Evolutionary conservation across 2,888 invertebrate genomes (phyloP).

Genomic region (Drosophila meridiana): DNA sequence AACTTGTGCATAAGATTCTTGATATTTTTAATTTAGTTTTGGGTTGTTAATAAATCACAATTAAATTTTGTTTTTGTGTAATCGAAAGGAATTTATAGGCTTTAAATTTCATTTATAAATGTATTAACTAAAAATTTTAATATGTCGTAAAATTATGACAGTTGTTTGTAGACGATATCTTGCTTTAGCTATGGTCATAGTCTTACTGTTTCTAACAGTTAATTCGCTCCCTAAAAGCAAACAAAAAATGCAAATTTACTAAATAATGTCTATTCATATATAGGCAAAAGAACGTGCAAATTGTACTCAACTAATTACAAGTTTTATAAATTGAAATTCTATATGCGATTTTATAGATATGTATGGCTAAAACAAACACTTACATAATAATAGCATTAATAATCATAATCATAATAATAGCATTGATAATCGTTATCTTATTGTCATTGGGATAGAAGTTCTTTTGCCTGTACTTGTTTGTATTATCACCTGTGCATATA

Average conservation of each 20-base stretch:
- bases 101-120: constrained; percentile 1
- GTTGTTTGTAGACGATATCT: constrained; percentile 11
- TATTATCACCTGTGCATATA: constrained; percentile 28
- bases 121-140: not conserved
- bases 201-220: constrained; percentile 38
- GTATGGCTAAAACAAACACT: constrained; percentile 44
- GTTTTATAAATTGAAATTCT: constrained; percentile 9
- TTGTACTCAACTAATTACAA: constrained; percentile 26
- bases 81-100: constrained; percentile 1
- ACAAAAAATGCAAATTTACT: constrained; percentile 62
- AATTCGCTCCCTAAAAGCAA: constrained; percentile 47
- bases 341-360: constrained; percentile 30
- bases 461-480: constrained; percentile 33
- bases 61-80: not conserved
- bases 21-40: not conserved
- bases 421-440: constrained; percentile 54
- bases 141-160: not conserved
- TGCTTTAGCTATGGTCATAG: constrained; percentile 30
- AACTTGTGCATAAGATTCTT: constrained; percentile 27
- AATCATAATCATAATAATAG: constrained; percentile 17
- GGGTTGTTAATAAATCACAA: constrained; percentile 1
- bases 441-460: constrained; percentile 63
- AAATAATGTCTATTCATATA: constrained; percentile 28
- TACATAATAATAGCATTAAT: constrained; percentile 47
- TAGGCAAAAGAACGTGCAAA: constrained; percentile 29